Percentiles rank a stretch among this genome's conserved stretches.
phyloP scores from a whole-genome alignment of 2,113 vertebrate species.

The Chamaea fasciata region DNA sequence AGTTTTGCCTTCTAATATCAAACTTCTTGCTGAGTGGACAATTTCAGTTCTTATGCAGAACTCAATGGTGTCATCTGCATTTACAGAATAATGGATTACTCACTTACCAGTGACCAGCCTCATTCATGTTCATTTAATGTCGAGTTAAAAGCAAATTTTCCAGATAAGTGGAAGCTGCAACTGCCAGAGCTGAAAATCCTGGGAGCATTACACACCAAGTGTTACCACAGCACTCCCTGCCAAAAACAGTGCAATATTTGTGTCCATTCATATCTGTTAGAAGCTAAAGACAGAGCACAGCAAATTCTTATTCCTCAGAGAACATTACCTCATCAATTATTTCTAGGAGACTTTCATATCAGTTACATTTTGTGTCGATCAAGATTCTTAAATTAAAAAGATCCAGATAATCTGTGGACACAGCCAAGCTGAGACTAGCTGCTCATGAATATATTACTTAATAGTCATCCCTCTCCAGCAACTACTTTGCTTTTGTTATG shows the following conservation, averaged over 20 bases:
- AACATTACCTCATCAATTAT: conserved; percentile 28
- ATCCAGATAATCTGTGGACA: conserved; percentile 31
- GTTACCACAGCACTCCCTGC: background rate
- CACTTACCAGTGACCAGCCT: background rate
- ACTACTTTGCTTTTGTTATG: conserved; percentile 23
- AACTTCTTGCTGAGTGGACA: background rate
- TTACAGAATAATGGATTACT: background rate
- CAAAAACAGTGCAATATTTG: background rate
- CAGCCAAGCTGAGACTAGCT: conserved; percentile 12
- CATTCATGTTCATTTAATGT: background rate
- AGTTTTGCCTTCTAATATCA: background rate
- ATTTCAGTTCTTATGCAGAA: background rate
- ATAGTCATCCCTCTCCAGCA: background rate
- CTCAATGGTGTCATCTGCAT: background rate
- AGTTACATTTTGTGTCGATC: conserved; percentile 24
- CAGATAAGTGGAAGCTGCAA: background rate
- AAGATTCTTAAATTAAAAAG: conserved; percentile 40
- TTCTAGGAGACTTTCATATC: conserved; percentile 26
- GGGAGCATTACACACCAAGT: background rate
- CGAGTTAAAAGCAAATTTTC: background rate
- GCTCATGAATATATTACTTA: conserved; percentile 41
- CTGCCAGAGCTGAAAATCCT: background rate
- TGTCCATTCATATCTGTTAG: background rate
- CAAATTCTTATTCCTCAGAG: conserved; percentile 2
- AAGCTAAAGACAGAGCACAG: background rate